Base-by-base conservation (phyloP, 2,797 vertebrate genomes). In the Chaenodraco wilsoni region DNA sequence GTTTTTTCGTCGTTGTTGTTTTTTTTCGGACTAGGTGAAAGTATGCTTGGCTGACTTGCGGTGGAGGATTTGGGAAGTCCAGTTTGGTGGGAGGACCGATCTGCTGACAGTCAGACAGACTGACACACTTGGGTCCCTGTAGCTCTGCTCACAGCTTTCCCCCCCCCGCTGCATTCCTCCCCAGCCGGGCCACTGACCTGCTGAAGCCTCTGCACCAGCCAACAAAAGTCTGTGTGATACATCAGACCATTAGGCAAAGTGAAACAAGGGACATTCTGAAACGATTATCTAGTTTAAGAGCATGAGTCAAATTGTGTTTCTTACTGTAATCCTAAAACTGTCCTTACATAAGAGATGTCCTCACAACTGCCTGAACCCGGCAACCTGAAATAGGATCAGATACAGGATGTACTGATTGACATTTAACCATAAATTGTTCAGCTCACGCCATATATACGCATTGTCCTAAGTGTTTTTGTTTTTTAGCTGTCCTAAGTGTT, bases 51-150 rank as follows among this genome's bases (percentile, higher is more conserved):
- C 72, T 77, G 82, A 85, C 80, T 82, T 64, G 84, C 33, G 46
- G 73, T 72, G 71, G 83, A 86, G 72, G 87, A 85, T 87, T 92
- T 80, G 78, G 77, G 71, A 65, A 80, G 89, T 88, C 65, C 76
- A 90, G 76, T 84, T 87, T 83, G 76, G 91, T 88, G 82, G 90
- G 91, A 86, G 88, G 87, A 88, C 81, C 86, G 87, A 89, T 87
- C 82, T 84, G 85, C 89, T 90, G 90, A 93, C 81, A 75, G 72
- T 75, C 79, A 68, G 77, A 86, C 88, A 69, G 76, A 89, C 73
- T 77, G 87, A 84, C 83, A 91, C 84, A 89, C 87, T 91, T 74
- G 81, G 86, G 84, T 76, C 77, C 84, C 82, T 89, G 86, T 86
- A 52, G 67, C 64, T 63, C 72, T 49, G 71, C 74, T 78, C 67